Conservation (phyloP, 37 sponge, comb jelly and placozoan species). For the Oscarella lobularis region DNA sequence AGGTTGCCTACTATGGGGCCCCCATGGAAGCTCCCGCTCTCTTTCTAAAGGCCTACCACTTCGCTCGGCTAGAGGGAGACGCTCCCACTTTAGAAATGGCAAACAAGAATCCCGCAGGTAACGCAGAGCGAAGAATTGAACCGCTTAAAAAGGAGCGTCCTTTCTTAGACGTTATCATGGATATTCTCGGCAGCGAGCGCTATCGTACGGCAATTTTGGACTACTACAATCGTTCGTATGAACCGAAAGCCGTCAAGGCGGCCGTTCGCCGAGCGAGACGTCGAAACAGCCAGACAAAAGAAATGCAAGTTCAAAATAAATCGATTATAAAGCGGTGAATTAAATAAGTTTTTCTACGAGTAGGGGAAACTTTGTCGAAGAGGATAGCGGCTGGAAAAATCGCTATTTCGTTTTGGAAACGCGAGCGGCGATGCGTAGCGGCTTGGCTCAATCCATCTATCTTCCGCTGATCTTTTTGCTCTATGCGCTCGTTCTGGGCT, state of each 20-base stretch:
- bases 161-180: too few relatives aligned
- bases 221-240: background rate
- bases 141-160: too few relatives aligned
- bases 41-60: background rate
- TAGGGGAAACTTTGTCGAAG: too few relatives aligned
- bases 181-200: slow-evolving; percentile 51
- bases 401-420: slow-evolving; percentile 40
- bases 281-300: background rate
- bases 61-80: background rate
- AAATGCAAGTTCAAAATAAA: background rate
- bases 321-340: too few relatives aligned
- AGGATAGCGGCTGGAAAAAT: background rate
- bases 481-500: slow-evolving; percentile 26
- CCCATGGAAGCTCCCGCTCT: slow-evolving; percentile 58
- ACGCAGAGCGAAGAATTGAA: too few relatives aligned
- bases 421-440: slow-evolving; percentile 33
- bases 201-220: slow-evolving; percentile 13
- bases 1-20: slow-evolving; percentile 60
- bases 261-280: background rate
- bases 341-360: too few relatives aligned
- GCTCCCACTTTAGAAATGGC: background rate
- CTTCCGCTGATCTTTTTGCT: slow-evolving; percentile 52
- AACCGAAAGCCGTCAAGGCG: background rate
- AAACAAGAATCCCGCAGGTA: background rate
- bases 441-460: slow-evolving; percentile 16